Base-by-base conservation (phyloP, 2,113 vertebrate species). In the Lathamus discolor region DNA sequence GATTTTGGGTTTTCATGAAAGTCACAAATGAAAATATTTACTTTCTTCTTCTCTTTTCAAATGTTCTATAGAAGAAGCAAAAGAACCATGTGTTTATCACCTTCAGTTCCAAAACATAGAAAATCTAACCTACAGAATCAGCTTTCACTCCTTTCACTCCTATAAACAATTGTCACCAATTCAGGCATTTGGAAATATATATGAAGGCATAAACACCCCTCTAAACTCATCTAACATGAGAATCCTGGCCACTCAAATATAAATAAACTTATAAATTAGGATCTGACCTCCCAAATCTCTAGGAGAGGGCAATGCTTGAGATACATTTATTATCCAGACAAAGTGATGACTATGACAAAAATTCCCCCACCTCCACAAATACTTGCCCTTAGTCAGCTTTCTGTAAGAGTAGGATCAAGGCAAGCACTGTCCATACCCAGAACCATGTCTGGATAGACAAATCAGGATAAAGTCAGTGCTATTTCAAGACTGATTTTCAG, bases 311-410 rank as follows among this genome's bases (percentile, higher is more conserved):
- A 66, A 33, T 35, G 18, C 17, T n/a, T 61, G 19, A 37, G 17
- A 24, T 46, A 11, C 3, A 14, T 9, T 4, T 10, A 8, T 35
- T 78, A 41, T 24, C 28, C 10, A 49, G 41, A 19, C 11, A 23
- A 13, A 41, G 4, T 29, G 13, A 13, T 59, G 35, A 19, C 13
- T 28, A 9, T 23, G 35, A 72, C 29, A 91, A 74, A 13, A 61
- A 49, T 28, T 44, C 70, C 19, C 35, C 78, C 10, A 55, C 1
- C 1, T 84, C 22, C 12, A 44, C 37, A 55, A 88, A 70, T 25
- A 44, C 0, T 0, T 70, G n/a, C 10, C 6, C 7, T 48, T 91
- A 73, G 41, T 66, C 20, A 64, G 33, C 5, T 17, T 35, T 0
- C 0, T 39, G 5, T 13, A 64, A 68, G 23, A 18, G 11, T 8